Evolutionary conservation across 2,888 invertebrate genomes (phyloP), one percentile per base, ranked within the genome.

Genomic region (Amphipoea lucens): DNA sequence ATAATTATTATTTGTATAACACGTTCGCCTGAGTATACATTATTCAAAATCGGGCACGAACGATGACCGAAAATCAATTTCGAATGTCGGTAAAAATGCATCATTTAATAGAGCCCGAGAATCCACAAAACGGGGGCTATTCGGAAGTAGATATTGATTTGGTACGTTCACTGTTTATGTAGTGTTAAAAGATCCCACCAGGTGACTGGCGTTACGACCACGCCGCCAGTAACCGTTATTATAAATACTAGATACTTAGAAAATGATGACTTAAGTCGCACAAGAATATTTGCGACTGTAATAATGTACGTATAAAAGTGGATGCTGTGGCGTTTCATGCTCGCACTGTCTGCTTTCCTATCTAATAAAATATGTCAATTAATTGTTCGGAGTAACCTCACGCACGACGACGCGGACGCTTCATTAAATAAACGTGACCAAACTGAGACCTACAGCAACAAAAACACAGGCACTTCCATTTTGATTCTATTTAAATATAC

Each of bases 261-360:
- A 93, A 94, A 93, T 92, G 92, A 92, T 91, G 93, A 94, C 90
- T 93, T 92, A 93, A 94, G 94, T 95, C 94, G 92, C 92, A 89
- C 90, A 89, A 89, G 90, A 90, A 90, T 92, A 91, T 83, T 84
- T 81, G 88, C 89, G 95, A 95, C 95, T 95, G 94, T 93, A 94
- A 93, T 93, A 92, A 92, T 90, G 92, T 95, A 94, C 94, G 93
- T 95, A 93, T 95, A 93, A 93, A 95, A 95, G 96, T 96, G 96
- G 96, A 96, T 96, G 96, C 96, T 93, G 96, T 96, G 95, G 92
- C 96, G 96, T 94, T 93, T 91, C 89, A 89, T 87, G 88, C 90
- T 92, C 95, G 96, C 96, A 94, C 93, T 93, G 95, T 92, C 95
- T 93, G 95, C 94, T 92, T 90, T 92, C 93, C 92, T 92, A 74